Base-by-base conservation (phyloP, 2,888 invertebrate genomes). In the Agrypnus murinus region DNA sequence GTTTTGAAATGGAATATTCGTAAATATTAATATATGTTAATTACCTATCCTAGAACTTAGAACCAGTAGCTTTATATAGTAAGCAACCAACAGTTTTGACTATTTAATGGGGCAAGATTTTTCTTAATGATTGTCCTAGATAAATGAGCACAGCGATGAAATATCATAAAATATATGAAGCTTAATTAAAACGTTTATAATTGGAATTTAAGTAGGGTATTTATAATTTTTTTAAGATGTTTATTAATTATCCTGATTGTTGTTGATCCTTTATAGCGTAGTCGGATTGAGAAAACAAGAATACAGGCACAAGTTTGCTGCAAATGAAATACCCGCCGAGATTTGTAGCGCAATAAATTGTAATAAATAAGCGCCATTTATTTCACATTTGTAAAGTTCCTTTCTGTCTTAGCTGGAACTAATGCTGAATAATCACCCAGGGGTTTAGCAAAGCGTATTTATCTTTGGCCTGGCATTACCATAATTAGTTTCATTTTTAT, bases 1-100 rank as follows among this genome's bases (percentile, higher is more conserved):
- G 58, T 58, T 58, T 58, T 58, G 43, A 25, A 38, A 58, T 8
- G 1, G 31, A 34, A 38, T 12, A 15, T 43, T 40, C 31, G 17
- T 55, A 43, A 38, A 58, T 58, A 58, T 58, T 58, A 58, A 58
- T 58, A 58, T 58, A 58, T 58, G 58, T 43, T 58, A 58, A 58
- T 43, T 58, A 43, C 14, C 15, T 8, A 38, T 17, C 17, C 36
- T 31, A 19, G 38, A 10, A n/a, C 17, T 15, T 31, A 19, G 38
- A 10, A n/a, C 58, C 40, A 43, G 58, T 40, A 58, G 58, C 43
- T 58, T 58, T 43, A 43, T 43, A 31, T 15, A 58, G 38, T 31
- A 25, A 43, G 19, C 40, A n/a, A 43, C 58, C 12, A 58, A n/a
- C n/a, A n/a, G n/a, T n/a, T 15, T 43, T 43, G 36, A 55, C 34